Conservation (phyloP, 1,140 invertebrate genomes). For the Dolichoris vasculosae region DNA sequence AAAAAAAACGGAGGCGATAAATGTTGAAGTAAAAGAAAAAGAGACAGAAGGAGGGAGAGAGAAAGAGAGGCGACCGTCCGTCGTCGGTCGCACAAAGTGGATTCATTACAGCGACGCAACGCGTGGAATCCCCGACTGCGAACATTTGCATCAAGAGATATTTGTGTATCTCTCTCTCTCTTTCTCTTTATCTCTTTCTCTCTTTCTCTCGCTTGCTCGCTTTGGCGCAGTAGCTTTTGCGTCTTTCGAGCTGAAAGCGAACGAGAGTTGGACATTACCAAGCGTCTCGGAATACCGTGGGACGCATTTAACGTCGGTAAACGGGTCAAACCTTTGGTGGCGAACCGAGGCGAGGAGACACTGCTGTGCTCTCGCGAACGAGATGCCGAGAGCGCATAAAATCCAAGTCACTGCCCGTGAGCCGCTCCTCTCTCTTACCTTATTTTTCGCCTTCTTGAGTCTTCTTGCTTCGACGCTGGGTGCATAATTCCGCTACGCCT, state of each 20-base stretch:
- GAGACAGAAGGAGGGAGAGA: not conserved
- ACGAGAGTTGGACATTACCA: slow-evolving; percentile 69
- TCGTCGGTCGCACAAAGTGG: slow-evolving; percentile 63
- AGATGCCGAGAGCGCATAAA: slow-evolving; percentile 51
- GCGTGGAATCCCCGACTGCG: slow-evolving; percentile 59
- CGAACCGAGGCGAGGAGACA: not conserved
- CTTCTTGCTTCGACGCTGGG: not conserved
- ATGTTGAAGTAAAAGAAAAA: not conserved
- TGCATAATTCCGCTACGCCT: not conserved
- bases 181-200: too few species aligned
- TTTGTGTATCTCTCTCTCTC: slow-evolving; percentile 35
- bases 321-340: slow-evolving; percentile 64
- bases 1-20: slow-evolving; percentile 19
- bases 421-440: slow-evolving; percentile 43
- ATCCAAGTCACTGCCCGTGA: slow-evolving; percentile 58
- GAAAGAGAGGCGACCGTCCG: not conserved
- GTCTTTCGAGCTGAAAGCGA: slow-evolving; percentile 24
- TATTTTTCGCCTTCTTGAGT: slow-evolving; percentile 29
- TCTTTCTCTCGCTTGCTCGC: not conserved
- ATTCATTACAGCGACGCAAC: slow-evolving; percentile 66
- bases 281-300: slow-evolving; percentile 68
- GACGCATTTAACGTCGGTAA: slow-evolving; percentile 72
- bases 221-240: slow-evolving; percentile 21
- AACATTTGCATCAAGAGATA: slow-evolving; percentile 65
- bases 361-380: not conserved